Evolutionary conservation across 35 echinoderm and acorn worm species (phyloP).

Genomic region (Lytechinus variegatus): DNA sequence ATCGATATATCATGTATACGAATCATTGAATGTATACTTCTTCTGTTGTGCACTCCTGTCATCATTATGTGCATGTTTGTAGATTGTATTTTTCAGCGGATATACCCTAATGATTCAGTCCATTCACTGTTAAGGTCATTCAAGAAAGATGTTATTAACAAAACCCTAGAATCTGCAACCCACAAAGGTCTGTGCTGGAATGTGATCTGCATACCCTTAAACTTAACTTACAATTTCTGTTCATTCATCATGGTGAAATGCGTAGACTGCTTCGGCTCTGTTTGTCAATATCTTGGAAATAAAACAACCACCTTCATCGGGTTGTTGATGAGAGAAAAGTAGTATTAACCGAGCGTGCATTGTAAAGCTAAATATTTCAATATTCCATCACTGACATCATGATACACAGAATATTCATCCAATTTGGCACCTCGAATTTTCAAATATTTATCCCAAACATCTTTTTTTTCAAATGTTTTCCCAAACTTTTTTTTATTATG

Average conservation of each 20-base stretch:
- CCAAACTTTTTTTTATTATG: no score
- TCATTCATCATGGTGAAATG: neutral
- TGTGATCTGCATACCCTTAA: neutral
- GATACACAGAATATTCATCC: no score
- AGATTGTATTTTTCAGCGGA: neutral
- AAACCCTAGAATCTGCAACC: neutral
- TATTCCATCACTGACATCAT: no score
- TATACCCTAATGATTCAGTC: neutral
- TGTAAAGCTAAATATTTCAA: no score
- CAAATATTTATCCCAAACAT: no score
- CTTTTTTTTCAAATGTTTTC: no score
- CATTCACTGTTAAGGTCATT: neutral
- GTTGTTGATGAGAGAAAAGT: neutral
- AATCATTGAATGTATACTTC: neutral
- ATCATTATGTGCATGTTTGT: neutral
- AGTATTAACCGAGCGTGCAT: neutral
- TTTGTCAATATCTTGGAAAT: no score
- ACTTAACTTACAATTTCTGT: neutral
- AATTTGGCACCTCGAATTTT: no score
- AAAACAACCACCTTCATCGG: no score
- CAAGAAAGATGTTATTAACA: neutral
- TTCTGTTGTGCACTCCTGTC: neutral
- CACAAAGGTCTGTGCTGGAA: neutral
- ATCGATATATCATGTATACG: no score
- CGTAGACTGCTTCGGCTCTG: neutral